Base-by-base conservation (phyloP, 2,797 vertebrate species). In the Myotis daubentonii region DNA sequence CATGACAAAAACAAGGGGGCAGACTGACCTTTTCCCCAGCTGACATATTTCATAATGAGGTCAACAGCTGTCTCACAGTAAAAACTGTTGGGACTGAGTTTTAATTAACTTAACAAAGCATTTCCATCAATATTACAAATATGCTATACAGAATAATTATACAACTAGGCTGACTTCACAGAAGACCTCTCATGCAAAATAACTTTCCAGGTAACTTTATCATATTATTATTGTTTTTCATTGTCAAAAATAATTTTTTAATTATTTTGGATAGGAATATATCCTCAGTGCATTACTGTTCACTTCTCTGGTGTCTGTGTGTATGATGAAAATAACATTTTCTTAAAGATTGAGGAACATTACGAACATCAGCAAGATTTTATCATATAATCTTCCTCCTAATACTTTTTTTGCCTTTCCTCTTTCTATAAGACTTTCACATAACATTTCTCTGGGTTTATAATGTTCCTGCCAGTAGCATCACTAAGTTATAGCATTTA, bases 361-460 rank as follows among this genome's bases (percentile, higher is more conserved):
- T 55, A 55, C 17, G 4, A 82, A 76, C 25, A 87, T 62, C 38
- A 53, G 62, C 62, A 89, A 78, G 72, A 89, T 57, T 55, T 3
- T 83, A 71, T 57, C 65, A 79, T 9, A 87, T 1, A 53, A 25
- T 30, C 36, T 78, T 33, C 11, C 49, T 66, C 28, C 79, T 33
- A 72, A 78, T 57, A 19, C 55, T 60, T 84, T 93, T 55, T 91
- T 78, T 91, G 71, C n/a, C 78, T 87, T 87, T 87, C 71, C 19
- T 76, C 49, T 83, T 53, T 86, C 57, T 79, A 22, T 36, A 71
- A 57, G 25, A 17, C 9, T 86, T 71, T 68, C 57, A 88, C 0
- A 57, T 25, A 57, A 36, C 53, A 75, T 66, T 86, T 55, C 53
- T 83, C 4, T 6, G 79, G 19, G 62, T 1, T 87, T 91, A 72